Evolutionary conservation across 1,140 invertebrate genomes (phyloP), one percentile per base, ranked within the genome.

Genomic region (Nilaparvata lugens): DNA sequence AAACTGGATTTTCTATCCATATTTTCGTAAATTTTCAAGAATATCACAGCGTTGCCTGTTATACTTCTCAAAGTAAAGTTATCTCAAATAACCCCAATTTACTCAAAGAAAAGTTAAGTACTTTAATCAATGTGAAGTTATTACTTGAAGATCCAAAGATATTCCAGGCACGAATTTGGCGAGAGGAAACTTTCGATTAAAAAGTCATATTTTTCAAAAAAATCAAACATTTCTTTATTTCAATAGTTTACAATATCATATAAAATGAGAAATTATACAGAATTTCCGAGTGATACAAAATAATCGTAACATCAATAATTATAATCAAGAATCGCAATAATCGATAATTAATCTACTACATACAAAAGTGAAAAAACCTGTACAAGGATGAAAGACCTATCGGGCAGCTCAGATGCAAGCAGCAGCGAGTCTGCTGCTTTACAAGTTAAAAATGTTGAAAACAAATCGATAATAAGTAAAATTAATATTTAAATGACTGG

Each of bases 291-390:
- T 35, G 3, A 35, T 35, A 35, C 31, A 35, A 35, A 48, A 48
- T 48, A 19, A 48, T 48, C 45, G 21, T 48, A 48, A 48, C 45
- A 18, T 19, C 21, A 48, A 48, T 40, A 40, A 40, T 18, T 18
- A 40, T 53, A 14, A 60, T 60, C 31, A 60, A 60, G 53, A 35
- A 23, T 60, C 23, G 21, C 55, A 43, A 60, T 60, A 54, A 60
- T 54, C 52, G n/a, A n/a, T n/a, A 60, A 55, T 55, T 55, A 35
- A 43, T 60, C 52, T 60, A 60, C 59, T 60, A 60, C 59, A 38
- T 60, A 60, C 59, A 60, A 60, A 60, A 60, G 59, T 60, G 59
- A 60, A 60, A 60, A 60, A 60, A 48, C 45, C 52, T 53, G 31
- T 54, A 53, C 51, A 60, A 25, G 43, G 42, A 55, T 53, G 51